Conservation (phyloP, 1,140 invertebrate genomes). For the Dendroctonus valens region DNA sequence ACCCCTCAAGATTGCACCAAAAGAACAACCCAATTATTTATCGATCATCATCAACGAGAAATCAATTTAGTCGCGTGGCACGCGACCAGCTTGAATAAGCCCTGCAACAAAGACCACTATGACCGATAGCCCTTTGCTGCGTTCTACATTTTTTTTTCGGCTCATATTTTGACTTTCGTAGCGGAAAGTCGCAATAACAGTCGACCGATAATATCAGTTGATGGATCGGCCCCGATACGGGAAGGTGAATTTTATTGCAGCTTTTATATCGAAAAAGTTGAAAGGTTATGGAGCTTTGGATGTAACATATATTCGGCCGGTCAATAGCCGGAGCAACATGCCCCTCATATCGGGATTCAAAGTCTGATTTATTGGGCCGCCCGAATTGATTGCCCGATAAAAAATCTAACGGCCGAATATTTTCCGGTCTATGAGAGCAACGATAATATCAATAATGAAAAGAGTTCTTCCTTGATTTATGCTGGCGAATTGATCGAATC, state of each 20-base stretch:
- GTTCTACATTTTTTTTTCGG: neutral
- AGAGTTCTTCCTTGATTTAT: constrained; percentile 26
- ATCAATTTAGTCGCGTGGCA: too few relatives aligned
- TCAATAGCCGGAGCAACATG: constrained; percentile 33
- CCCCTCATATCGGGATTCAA: constrained; percentile 40
- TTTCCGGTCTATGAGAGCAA: constrained; percentile 28
- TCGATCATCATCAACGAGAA: too few relatives aligned
- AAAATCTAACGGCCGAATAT: constrained; percentile 32
- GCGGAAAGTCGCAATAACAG: constrained; percentile 8
- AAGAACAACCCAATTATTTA: too few relatives aligned
- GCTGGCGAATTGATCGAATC: neutral
- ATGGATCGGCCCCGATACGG: constrained; percentile 46
- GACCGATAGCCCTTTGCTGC: constrained; percentile 3
- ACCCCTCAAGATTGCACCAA: too few relatives aligned
- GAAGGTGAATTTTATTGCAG: constrained; percentile 48
- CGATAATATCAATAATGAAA: constrained; percentile 33
- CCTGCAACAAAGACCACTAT: neutral
- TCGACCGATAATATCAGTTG: constrained; percentile 43
- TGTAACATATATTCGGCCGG: constrained; percentile 24
- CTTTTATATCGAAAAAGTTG: constrained; percentile 45
- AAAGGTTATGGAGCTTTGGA: constrained; percentile 40
- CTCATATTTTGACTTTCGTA: constrained; percentile 7
- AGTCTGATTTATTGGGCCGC: constrained; percentile 34
- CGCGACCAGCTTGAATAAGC: too few relatives aligned
- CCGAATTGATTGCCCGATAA: constrained; percentile 35